Percentiles rank a stretch among this genome's conserved stretches.
These are phyloP conservation scores for Drosophila eugracilis DNA, from an alignment of 1,140 invertebrate species.

Conservation along the genomic window DNA sequence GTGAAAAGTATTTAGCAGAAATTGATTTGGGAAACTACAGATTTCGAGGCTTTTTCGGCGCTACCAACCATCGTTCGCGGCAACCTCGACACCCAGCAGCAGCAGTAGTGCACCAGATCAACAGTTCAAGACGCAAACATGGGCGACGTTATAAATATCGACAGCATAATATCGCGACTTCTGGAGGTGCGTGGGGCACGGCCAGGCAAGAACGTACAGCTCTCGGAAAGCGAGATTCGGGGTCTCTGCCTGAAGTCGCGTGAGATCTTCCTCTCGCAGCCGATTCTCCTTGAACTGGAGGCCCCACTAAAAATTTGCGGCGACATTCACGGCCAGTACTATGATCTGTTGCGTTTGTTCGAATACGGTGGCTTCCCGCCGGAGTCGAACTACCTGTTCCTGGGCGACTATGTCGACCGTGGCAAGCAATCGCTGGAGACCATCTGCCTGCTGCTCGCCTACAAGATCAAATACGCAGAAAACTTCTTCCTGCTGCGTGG, in stretches of 20 bases:
- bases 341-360: slow-evolving; percentile 98
- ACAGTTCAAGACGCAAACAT: slow-evolving; percentile 58
- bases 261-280: slow-evolving; percentile 99
- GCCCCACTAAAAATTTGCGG: slow-evolving; percentile 99
- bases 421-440: slow-evolving; percentile 95
- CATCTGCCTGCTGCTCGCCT: slow-evolving; percentile 96
- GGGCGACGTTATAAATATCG: slow-evolving; percentile 84
- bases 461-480: slow-evolving; percentile 97
- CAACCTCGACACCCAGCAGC: slow-evolving; percentile 46
- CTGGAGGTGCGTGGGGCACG: slow-evolving; percentile 84
- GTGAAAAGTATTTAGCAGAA: slow-evolving; percentile 71
- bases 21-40: slow-evolving; percentile 63
- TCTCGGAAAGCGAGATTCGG: slow-evolving; percentile 98
- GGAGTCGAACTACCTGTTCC: slow-evolving; percentile 99
- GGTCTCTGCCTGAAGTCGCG: slow-evolving; percentile 98
- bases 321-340: slow-evolving; percentile 99
- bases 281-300: slow-evolving; percentile 98
- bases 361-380: slow-evolving; percentile 99
- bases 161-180: slow-evolving; percentile 83
- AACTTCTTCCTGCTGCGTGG: slow-evolving; percentile 95
- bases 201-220: slow-evolving; percentile 96
- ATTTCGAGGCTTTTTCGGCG: slow-evolving; percentile 42
- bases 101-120: slow-evolving; percentile 48
- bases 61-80: slow-evolving; percentile 59
- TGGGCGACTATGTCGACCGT: slow-evolving; percentile 95